phyloP scores from a whole-genome alignment of 2,113 vertebrate genomes.

The Platichthys stellatus region DNA sequence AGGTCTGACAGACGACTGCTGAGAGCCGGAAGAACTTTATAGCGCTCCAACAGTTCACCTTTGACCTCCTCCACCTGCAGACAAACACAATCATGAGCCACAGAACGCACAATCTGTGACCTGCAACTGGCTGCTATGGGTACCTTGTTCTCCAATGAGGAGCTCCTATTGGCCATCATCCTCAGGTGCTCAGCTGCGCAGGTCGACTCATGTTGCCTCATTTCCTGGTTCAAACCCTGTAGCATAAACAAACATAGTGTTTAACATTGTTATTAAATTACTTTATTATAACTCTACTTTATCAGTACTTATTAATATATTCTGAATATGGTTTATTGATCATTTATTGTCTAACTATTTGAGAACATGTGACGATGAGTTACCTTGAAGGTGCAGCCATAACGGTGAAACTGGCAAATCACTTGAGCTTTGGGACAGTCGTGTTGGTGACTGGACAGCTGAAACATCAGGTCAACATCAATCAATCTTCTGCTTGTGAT shows the following conservation, averaged over 20 bases:
- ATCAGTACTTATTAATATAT: too few relatives aligned
- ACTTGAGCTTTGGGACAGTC: conserved; percentile 98
- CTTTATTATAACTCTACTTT: too few relatives aligned
- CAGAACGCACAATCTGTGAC: neutral
- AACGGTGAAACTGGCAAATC: conserved; percentile 94
- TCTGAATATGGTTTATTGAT: too few relatives aligned
- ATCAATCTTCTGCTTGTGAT: neutral
- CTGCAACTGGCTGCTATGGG: neutral
- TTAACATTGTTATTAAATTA: neutral
- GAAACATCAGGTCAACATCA: conserved; percentile 14
- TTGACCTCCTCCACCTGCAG: conserved; percentile 78
- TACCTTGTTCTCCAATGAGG: conserved; percentile 92
- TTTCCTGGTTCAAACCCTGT: conserved; percentile 94
- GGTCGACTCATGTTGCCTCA: conserved; percentile 93
- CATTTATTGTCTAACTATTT: too few relatives aligned
- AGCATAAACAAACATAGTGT: neutral
- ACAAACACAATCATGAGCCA: neutral
- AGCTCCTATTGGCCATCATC: conserved; percentile 91
- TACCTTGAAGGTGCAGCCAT: conserved; percentile 96
- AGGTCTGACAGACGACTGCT: conserved; percentile 76
- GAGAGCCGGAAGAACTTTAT: conserved; percentile 79
- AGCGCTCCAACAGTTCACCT: conserved; percentile 77
- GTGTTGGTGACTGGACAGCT: conserved; percentile 82
- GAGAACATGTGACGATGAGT: neutral
- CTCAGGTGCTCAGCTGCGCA: conserved; percentile 93